A percentile compares a stretch with the other conserved stretches of the same genome.
phyloP scores from a whole-genome alignment of 2,888 invertebrate species.

The Drosophila ezoana region DNA sequence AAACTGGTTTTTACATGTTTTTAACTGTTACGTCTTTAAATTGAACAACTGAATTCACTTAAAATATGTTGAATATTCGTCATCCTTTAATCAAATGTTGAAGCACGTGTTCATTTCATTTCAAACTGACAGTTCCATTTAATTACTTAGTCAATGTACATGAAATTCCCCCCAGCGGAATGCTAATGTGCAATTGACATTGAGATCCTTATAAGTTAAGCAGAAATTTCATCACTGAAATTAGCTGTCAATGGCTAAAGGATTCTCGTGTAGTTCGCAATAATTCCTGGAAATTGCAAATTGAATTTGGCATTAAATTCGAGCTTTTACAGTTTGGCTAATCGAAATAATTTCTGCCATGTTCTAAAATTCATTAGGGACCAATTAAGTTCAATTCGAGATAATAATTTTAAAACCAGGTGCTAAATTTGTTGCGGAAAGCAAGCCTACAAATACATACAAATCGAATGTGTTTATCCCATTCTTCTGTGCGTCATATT shows the following conservation, averaged over 20 bases:
- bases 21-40: too few relatives aligned
- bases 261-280: constrained; percentile 3
- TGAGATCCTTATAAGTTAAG: constrained; percentile 19
- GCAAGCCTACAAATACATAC: too few relatives aligned
- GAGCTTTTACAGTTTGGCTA: neutral
- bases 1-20: too few relatives aligned
- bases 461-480: too few relatives aligned
- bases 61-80: too few relatives aligned
- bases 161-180: constrained; percentile 13
- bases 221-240: constrained; percentile 29
- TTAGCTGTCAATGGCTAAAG: constrained; percentile 22
- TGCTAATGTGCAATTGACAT: constrained; percentile 14
- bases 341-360: neutral
- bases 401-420: too few relatives aligned
- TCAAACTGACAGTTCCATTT: constrained; percentile 43
- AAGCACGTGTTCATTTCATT: constrained; percentile 26
- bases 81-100: neutral
- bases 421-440: too few relatives aligned
- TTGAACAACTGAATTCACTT: too few relatives aligned
- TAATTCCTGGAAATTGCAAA: constrained; percentile 36
- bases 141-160: constrained; percentile 34
- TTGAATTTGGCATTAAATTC: constrained; percentile 10
- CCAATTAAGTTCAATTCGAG: too few relatives aligned
- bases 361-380: neutral
- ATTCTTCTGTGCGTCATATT: too few relatives aligned